Percentiles rank a stretch among this genome's conserved stretches.
Evolutionary conservation across 2,888 invertebrate species (phyloP).

Genomic region (Troides oblongomaculatus): DNA sequence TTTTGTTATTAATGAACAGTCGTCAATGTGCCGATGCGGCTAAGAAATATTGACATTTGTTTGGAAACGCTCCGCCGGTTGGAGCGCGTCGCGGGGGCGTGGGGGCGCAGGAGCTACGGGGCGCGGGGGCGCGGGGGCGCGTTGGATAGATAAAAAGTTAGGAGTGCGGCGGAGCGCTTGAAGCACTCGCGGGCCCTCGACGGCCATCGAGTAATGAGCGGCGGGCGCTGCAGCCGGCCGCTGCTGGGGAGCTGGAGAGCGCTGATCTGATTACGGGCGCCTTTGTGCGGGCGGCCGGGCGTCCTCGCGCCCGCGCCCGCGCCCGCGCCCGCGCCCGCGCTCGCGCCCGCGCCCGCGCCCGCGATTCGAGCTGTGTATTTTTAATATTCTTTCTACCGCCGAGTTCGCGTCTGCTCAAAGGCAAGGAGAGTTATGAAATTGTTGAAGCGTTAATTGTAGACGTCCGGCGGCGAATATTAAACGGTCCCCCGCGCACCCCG

Average conservation of each 20-base stretch:
- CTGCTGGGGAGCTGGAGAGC: neutral
- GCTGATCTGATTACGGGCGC: constrained; percentile 68
- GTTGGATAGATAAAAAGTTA: no score
- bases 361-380: constrained; percentile 57
- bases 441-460: constrained; percentile 78
- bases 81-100: no score
- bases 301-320: constrained; percentile 36
- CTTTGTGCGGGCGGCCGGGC: constrained; percentile 42
- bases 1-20: no score
- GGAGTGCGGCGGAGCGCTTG: no score
- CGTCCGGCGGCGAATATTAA: constrained; percentile 77
- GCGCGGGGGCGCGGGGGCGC: no score
- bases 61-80: no score
- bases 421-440: constrained; percentile 76
- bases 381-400: constrained; percentile 54
- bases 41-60: no score
- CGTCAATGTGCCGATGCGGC: no score
- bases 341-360: constrained; percentile 53
- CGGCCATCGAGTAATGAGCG: neutral
- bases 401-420: constrained; percentile 66
- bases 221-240: neutral
- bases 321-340: no score
- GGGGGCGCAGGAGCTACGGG: no score
- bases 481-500: constrained; percentile 42
- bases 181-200: neutral